Base-by-base conservation (phyloP, 2,797 vertebrate species). In the Mormyrus proboscirostris region DNA sequence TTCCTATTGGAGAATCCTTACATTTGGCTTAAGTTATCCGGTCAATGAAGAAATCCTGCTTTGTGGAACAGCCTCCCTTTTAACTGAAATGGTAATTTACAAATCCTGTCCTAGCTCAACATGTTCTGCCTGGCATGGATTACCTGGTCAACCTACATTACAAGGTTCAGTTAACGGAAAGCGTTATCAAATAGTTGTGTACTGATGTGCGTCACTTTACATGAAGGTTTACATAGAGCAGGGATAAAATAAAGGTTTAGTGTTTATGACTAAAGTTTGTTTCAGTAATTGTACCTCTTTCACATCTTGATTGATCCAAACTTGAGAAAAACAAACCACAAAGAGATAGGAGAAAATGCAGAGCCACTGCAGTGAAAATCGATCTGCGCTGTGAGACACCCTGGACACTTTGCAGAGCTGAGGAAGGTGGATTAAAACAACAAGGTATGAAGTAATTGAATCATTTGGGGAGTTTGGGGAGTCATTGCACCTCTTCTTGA, bases 261-360 rank as follows among this genome's bases (percentile, higher is more conserved):
- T 82, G 16, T 82, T 82, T 82, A 82, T 44, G 38, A 19, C 76
- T 44, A 16, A 82, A 19, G 16, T 82, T n/a, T 8, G 33, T 47
- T 44, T 44, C 41, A 82, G 16, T 82, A 47, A 82, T 82, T 19
- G 41, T 82, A 44, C 41, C 41, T 19, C 76, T 9, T 41, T 82
- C 41, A 47, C 16, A 47, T 82, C 41, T 47, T 44, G 76, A 82
- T 82, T 82, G 73, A 19, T 47, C 16, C 7, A n/a, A 44, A 19
- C 76, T 82, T 82, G 76, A 82, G 76, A 82, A 82, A 82, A 82
- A 73, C 69, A 73, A 38, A 73, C 14, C 29, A 73, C 65, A 73
- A 73, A 73, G 69, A 16, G 33, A 73, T 6, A 38, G 10, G 12
- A 73, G 65, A 33, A 73, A 73, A 44, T 5, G 22, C 41, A 82